These are phyloP conservation scores for Naja naja DNA, from an alignment of 2,113 vertebrate species.

Conservation along the genomic window DNA sequence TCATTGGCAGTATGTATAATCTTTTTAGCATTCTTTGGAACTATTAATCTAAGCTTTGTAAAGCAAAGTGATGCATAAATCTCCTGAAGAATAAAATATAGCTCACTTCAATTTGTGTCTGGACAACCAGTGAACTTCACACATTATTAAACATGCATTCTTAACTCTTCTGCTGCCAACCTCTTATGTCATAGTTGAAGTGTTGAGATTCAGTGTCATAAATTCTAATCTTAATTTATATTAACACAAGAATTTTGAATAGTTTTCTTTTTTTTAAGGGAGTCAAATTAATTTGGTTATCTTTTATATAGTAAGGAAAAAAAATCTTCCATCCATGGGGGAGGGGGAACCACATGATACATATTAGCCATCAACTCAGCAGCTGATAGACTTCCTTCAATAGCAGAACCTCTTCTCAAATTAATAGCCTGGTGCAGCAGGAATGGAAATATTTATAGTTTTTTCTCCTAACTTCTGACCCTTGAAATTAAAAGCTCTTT, in stretches of 20 bases:
- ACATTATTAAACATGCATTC: neutral
- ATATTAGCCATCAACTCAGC: slow-evolving; percentile 24
- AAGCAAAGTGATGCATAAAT: slow-evolving; percentile 16
- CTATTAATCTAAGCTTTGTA: slow-evolving; percentile 7
- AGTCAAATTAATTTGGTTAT: slow-evolving; percentile 31
- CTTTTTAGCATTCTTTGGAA: slow-evolving; percentile 22
- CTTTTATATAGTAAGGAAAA: slow-evolving; percentile 21
- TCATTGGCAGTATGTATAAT: neutral
- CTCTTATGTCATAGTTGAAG: neutral
- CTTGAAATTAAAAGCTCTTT: slow-evolving; percentile 71
- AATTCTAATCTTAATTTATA: slow-evolving; percentile 2
- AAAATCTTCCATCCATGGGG: neutral
- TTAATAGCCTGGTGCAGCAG: slow-evolving; percentile 48
- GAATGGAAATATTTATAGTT: slow-evolving; percentile 62
- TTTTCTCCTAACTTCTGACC: slow-evolving; percentile 67
- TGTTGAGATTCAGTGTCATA: neutral
- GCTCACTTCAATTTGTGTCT: neutral
- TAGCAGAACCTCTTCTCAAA: slow-evolving; percentile 55
- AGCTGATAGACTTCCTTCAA: slow-evolving; percentile 42
- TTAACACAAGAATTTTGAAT: neutral
- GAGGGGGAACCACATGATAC: slow-evolving; percentile 2
- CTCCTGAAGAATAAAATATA: slow-evolving; percentile 8
- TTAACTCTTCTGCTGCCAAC: neutral
- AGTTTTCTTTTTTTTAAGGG: slow-evolving; percentile 36
- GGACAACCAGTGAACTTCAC: neutral